Percentiles rank a stretch among this genome's conserved stretches.
Conservation (phyloP, 1,140 invertebrate species). For the Lysiphlebus fabarum region DNA sequence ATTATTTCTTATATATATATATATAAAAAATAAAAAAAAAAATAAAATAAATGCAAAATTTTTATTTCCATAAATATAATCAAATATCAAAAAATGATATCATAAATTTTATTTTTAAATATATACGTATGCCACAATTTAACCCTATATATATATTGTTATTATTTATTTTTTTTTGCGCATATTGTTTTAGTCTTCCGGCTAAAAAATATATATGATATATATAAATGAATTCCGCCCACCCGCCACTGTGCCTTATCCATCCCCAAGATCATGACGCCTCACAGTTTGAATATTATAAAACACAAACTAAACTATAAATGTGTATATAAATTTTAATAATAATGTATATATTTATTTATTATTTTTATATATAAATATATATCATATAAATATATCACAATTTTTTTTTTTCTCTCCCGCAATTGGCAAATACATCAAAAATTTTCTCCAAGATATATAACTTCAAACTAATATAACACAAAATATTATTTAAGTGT, state of each 20-base stretch:
- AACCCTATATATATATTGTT: neutral
- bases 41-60: no score
- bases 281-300: neutral
- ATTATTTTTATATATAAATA: no score
- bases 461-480: slow-evolving; percentile 37
- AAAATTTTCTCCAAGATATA: slow-evolving; percentile 13
- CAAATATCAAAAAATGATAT: no score
- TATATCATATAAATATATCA: no score
- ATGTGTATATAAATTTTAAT: no score
- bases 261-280: slow-evolving; percentile 21
- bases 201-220: slow-evolving; percentile 8
- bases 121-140: no score
- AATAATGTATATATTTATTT: no score
- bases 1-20: no score
- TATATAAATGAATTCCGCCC: slow-evolving; percentile 30
- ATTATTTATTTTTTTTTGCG: slow-evolving; percentile 5
- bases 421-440: neutral
- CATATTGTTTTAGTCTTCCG: slow-evolving; percentile 30
- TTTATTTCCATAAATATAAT: no score
- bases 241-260: slow-evolving; percentile 25
- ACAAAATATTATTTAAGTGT: slow-evolving; percentile 56
- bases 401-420: neutral
- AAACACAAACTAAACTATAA: no score
- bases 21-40: no score
- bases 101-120: no score